A percentile compares a stretch with the other conserved stretches of the same genome.
These are phyloP conservation scores for Corynorhinus townsendii DNA, from an alignment of 2,113 vertebrate species.

Conservation along the genomic window DNA sequence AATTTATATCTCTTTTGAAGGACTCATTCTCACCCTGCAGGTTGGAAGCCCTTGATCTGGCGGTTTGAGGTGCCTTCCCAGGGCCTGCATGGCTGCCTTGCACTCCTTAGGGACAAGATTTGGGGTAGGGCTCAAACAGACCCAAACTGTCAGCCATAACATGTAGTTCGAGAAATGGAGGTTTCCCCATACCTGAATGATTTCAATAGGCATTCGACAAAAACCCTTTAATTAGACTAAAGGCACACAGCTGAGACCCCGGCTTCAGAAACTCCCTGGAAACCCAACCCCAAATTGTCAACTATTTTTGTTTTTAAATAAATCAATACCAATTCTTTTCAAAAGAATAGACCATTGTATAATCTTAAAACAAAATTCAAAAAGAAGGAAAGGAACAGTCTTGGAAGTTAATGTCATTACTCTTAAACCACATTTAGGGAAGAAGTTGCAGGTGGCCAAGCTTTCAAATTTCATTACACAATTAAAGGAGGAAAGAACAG, in stretches of 20 bases:
- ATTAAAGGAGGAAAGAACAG: not conserved
- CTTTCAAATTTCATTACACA: not conserved
- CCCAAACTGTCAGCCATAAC: not conserved
- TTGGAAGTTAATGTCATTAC: not conserved
- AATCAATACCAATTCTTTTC: not conserved
- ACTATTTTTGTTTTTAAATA: not conserved
- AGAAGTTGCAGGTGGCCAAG: not conserved
- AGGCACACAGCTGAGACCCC: not conserved
- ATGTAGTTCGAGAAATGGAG: not conserved
- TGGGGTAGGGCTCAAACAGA: not conserved
- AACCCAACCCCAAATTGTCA: not conserved
- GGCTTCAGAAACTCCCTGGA: not conserved
- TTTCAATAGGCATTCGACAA: not conserved
- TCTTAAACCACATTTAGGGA: not conserved
- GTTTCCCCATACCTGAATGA: not conserved
- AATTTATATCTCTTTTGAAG: not conserved
- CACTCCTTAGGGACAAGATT: not conserved
- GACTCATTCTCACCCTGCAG: not conserved
- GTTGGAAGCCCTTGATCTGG: not conserved
- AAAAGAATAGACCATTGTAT: not conserved
- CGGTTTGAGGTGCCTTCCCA: not conserved
- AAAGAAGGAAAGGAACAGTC: not conserved
- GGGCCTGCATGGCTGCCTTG: not conserved
- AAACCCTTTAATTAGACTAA: not conserved
- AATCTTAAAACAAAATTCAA: not conserved